These are phyloP conservation scores for Sylvia atricapilla DNA, from an alignment of 2,113 vertebrate species.

Conservation along the genomic window DNA sequence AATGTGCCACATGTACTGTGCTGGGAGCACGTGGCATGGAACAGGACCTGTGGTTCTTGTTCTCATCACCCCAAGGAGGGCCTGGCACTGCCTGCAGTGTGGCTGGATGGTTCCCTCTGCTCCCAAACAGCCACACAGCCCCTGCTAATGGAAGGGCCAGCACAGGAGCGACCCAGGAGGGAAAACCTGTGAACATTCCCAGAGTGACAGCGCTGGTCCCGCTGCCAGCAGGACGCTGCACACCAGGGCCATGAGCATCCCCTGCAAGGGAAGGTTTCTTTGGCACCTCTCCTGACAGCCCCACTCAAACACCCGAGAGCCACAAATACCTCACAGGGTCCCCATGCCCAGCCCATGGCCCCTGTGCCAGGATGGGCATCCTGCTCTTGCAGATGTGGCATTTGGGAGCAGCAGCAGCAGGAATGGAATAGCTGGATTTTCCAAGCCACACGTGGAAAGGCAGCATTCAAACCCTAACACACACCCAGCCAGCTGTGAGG, in stretches of 20 bases:
- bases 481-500: neutral
- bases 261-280: fast-evolving
- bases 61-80: neutral
- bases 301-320: fast-evolving
- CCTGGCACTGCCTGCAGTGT: neutral
- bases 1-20: fast-evolving
- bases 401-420: fast-evolving
- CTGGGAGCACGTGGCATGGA: neutral
- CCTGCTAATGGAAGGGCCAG: neutral
- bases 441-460: neutral
- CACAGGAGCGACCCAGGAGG: neutral
- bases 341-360: fast-evolving
- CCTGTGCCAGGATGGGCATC: neutral
- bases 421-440: neutral
- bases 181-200: neutral
- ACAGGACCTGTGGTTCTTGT: fast-evolving
- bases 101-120: neutral
- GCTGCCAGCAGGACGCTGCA: neutral
- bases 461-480: neutral
- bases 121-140: neutral
- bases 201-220: fast-evolving
- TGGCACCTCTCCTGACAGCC: neutral
- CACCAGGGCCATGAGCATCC: neutral
- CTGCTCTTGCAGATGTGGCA: neutral
- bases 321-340: neutral